Conservation (phyloP, 2,797 vertebrate species). For the Discoglossus pictus region DNA sequence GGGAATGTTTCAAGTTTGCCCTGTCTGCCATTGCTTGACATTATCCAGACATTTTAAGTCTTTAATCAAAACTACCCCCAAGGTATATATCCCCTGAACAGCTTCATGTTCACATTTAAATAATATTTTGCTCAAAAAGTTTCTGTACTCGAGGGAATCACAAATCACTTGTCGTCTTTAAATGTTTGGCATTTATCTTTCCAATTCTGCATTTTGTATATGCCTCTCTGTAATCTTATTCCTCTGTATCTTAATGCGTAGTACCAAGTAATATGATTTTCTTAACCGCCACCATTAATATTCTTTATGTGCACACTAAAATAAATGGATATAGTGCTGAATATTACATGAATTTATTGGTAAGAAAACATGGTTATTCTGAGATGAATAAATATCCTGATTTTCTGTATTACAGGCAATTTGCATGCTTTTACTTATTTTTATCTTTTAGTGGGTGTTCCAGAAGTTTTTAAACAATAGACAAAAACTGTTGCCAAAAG, state of each 20-base stretch:
- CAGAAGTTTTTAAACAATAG: no score
- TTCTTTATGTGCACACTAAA: constrained; percentile 1
- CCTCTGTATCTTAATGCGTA: not conserved
- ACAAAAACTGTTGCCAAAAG: no score
- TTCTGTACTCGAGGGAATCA: constrained; percentile 10
- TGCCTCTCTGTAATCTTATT: not conserved
- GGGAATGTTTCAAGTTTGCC: constrained; percentile 19
- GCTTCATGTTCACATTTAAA: constrained; percentile 38
- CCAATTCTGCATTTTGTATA: not conserved
- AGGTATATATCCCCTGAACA: constrained; percentile 32
- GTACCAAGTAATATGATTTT: not conserved
- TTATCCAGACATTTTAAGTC: constrained; percentile 42
- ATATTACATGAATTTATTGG: not conserved
- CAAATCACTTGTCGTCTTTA: constrained; percentile 3
- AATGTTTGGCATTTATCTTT: constrained; percentile 35
- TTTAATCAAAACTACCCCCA: constrained; percentile 41
- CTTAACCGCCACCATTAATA: not conserved
- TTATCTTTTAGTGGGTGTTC: not conserved
- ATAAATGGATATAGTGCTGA: not conserved
- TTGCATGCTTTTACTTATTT: not conserved
- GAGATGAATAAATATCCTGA: no score
- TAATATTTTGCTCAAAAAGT: constrained; percentile 32
- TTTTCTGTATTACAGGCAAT: no score
- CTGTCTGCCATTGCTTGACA: constrained; percentile 34
- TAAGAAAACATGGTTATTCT: no score